These are phyloP conservation scores for Unio pictorum DNA, from an alignment of 2,888 invertebrate species.

Conservation along the genomic window DNA sequence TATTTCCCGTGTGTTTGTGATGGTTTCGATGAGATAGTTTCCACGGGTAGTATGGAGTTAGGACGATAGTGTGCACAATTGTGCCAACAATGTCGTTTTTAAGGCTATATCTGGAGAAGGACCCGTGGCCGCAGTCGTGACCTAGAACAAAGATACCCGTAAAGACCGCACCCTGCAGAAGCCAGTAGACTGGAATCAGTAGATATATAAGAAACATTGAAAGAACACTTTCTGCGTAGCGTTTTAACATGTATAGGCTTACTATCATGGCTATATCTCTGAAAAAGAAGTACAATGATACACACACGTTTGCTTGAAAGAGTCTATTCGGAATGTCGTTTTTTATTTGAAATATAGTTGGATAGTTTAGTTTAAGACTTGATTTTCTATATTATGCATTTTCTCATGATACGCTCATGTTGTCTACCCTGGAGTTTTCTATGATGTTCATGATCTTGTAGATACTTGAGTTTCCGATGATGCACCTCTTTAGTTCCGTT, in stretches of 20 bases:
- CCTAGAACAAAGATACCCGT: conserved; percentile 65
- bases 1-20: conserved; percentile 65
- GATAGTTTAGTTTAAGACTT: conserved; percentile 31
- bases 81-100: conserved; percentile 63
- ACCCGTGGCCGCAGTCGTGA: conserved; percentile 67
- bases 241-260: conserved; percentile 27
- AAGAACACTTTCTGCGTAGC: conserved; percentile 10
- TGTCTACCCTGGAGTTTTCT: too few relatives aligned
- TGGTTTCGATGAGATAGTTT: conserved; percentile 65
- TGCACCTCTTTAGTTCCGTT: too few relatives aligned
- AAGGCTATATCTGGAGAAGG: conserved; percentile 57
- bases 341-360: conserved; percentile 63
- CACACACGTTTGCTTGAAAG: conserved; percentile 52
- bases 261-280: conserved; percentile 54
- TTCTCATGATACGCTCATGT: too few relatives aligned
- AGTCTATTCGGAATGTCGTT: conserved; percentile 55
- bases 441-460: too few relatives aligned
- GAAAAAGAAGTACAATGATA: conserved; percentile 59
- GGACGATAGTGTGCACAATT: conserved; percentile 56
- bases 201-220: conserved; percentile 17
- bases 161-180: conserved; percentile 63
- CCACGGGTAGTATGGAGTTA: conserved; percentile 66
- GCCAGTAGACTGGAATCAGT: conserved; percentile 56
- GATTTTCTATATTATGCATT: too few relatives aligned
- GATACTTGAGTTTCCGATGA: too few relatives aligned